Conservation (phyloP, 1,140 invertebrate genomes). For the Diorhabda elongata region DNA sequence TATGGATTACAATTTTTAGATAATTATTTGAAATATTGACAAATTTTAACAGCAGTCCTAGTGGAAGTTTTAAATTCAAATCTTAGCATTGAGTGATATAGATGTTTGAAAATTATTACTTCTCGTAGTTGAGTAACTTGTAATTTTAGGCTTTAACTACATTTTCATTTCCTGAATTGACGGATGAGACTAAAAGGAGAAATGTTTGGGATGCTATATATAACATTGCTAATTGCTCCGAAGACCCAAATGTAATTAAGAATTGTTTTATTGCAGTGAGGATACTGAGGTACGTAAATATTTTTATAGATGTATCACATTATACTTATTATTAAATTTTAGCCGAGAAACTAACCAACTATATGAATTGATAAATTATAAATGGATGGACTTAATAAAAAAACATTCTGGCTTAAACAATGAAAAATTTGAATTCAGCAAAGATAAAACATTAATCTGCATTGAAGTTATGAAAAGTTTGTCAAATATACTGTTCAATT, state of each 20-base stretch:
- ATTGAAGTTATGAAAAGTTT: slow-evolving; percentile 83
- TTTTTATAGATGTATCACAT: slow-evolving; percentile 23
- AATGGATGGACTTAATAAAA: slow-evolving; percentile 63
- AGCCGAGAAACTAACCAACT: slow-evolving; percentile 73
- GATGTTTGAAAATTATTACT: no score
- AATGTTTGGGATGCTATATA: slow-evolving; percentile 56
- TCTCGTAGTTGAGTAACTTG: no score
- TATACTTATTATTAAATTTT: slow-evolving; percentile 28
- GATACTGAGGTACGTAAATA: slow-evolving; percentile 52
- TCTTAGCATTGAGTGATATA: no score
- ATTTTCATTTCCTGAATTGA: slow-evolving; percentile 12
- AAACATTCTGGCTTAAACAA: slow-evolving; percentile 49
- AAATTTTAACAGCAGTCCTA: no score
- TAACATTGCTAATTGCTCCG: slow-evolving; percentile 48
- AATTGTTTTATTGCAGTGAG: slow-evolving; percentile 54
- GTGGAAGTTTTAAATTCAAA: no score
- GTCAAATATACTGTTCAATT: slow-evolving; percentile 86
- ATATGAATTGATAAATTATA: slow-evolving; percentile 63
- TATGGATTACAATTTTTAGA: no score
- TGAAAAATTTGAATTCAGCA: slow-evolving; percentile 47
- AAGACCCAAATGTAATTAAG: slow-evolving; percentile 44
- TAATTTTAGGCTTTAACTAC: not conserved
- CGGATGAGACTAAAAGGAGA: slow-evolving; percentile 23
- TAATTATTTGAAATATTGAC: no score
- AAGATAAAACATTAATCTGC: slow-evolving; percentile 52